These are phyloP conservation scores for Trididemnum miniatum DNA, from an alignment of 23 tunicate species.

Conservation along the genomic window DNA sequence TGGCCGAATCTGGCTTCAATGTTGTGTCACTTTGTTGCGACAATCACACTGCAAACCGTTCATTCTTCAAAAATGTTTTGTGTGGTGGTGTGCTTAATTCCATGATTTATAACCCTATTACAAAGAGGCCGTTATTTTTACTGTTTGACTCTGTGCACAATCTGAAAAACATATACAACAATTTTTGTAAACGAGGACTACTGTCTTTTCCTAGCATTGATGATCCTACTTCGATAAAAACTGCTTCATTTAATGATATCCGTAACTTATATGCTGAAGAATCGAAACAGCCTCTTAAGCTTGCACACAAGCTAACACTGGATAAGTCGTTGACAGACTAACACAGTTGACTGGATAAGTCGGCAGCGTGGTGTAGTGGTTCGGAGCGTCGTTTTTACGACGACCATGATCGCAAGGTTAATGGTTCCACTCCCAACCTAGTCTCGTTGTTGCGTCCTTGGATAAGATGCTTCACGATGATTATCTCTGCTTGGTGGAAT, in stretches of 20 bases:
- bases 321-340: too few relatives aligned
- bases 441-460: too few relatives aligned
- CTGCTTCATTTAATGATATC: conserved; percentile 21
- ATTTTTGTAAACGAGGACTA: conserved; percentile 4
- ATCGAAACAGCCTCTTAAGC: conserved; percentile 2
- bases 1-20: neutral
- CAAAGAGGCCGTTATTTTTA: conserved; percentile 20
- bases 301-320: conserved; percentile 21
- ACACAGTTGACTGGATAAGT: too few relatives aligned
- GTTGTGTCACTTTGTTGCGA: conserved; percentile 11
- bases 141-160: conserved; percentile 18
- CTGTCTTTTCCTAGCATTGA: conserved; percentile 16
- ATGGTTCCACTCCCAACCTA: too few relatives aligned
- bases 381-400: too few relatives aligned
- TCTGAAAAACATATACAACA: conserved; percentile 13
- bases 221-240: conserved; percentile 4
- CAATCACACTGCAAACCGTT: conserved; percentile 3
- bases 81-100: conserved; percentile 10
- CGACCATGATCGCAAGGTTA: too few relatives aligned
- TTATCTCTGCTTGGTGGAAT: too few relatives aligned
- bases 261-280: conserved; percentile 13
- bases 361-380: too few relatives aligned
- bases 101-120: conserved; percentile 6
- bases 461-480: too few relatives aligned
- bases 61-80: neutral